Percentiles rank a stretch among this genome's conserved stretches.
These are phyloP conservation scores for human (Homo sapiens) DNA, from an alignment of 2,113 vertebrate genomes.

Conservation along the genomic window DNA sequence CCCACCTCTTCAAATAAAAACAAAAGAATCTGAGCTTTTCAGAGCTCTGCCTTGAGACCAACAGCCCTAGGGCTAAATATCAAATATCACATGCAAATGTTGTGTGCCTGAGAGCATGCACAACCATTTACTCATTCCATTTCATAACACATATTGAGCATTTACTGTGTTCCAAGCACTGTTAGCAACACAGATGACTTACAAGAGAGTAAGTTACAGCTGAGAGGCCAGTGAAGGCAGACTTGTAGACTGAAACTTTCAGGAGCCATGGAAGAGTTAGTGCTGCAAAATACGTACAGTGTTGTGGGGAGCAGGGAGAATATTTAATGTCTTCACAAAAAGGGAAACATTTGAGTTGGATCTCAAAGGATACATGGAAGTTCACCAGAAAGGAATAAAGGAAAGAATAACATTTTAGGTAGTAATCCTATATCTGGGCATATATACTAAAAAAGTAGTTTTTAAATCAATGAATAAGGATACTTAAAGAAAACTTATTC, in stretches of 20 bases:
- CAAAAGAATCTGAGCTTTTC: conserved; percentile 3
- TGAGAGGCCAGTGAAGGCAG: background rate
- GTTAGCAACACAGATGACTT: background rate
- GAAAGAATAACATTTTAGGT: background rate
- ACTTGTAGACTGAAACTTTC: background rate
- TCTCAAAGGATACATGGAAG: background rate
- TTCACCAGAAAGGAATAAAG: background rate
- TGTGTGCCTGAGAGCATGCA: background rate
- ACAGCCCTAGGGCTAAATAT: background rate
- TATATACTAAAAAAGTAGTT: background rate
- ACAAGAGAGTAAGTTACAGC: background rate
- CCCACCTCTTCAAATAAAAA: background rate
- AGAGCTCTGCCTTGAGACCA: background rate
- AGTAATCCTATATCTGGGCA: background rate
- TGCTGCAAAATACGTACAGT: background rate
- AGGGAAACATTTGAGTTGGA: background rate
- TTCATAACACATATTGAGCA: background rate
- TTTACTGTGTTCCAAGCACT: background rate
- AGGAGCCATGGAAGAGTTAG: background rate
- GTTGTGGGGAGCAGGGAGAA: no score
- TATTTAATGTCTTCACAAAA: background rate
- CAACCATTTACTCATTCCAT: background rate
- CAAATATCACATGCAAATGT: background rate
- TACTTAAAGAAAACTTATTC: conserved; percentile 7
- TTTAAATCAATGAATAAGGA: background rate